Base-by-base conservation (phyloP, 2,797 vertebrate genomes). In the Stomatorhinus walkeri region DNA sequence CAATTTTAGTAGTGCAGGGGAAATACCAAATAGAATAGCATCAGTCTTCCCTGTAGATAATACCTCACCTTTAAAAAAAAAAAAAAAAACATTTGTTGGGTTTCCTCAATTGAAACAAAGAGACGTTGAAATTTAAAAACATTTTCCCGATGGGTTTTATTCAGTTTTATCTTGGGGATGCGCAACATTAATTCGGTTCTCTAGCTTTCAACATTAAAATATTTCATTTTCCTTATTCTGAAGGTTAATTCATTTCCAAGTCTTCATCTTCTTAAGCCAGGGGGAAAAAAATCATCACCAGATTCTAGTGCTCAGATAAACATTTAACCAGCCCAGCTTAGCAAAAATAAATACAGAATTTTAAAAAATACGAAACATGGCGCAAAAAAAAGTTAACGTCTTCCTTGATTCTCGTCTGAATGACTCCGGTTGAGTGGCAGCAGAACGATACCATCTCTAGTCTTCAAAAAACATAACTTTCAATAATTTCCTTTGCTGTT, bases 331-430 rank as follows among this genome's bases (percentile, higher is more conserved):
- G 59, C n/a, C 59, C 88, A 72, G 7, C 46, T 7, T 32, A 85
- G 56, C 43, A 85, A 85, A 88, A 88, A 85, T 56, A 89, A 48
- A 59, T 68, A 87, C 61, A 52, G 49, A 72, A 86, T 22, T 52
- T 22, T 54, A 2, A 28, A 87, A 86, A 72, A 59, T 88, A 61
- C 54, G 64, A 76, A 87, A 86, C 19, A 28, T 72, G 64, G 88
- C 1, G 48, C n/a, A 49, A 51, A 46, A 40, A 40, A 22, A 14
- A 40, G 28, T 68, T 36, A 19, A 10, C 40, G 52, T 49, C 24
- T 76, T 72, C 4, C 32, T 46, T 87, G 36, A 79, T 64, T 64
- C 64, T 46, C 22, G 48, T 87, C 88, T 22, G 61, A 54, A 46
- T 24, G 9, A 86, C 84, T 87, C 36, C 43, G 40, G 61, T 76